Evolutionary conservation across 2,888 invertebrate species (phyloP), one percentile per base, ranked within the genome.

Genomic region (Monochamus alternatus): DNA sequence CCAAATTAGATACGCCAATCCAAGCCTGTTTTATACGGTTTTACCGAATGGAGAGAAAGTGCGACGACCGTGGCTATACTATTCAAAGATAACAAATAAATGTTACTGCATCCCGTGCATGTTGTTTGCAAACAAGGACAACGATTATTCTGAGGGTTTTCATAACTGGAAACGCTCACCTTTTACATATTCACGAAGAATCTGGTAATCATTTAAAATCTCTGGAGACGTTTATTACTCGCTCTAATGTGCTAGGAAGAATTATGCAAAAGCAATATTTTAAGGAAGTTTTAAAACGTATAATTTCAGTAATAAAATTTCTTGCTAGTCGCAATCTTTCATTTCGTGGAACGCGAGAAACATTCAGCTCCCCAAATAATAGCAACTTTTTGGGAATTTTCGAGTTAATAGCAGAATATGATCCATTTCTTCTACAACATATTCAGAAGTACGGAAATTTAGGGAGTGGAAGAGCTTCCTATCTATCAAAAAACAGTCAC

Each of bases 301-400:
- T 66, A 30, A 30, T 66, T 22, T 65, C 73, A 68, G 60, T 59
- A 55, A 66, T 64, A 73, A 65, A 72, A 68, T 71, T 70, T 73
- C 63, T 70, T 58, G 69, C 77, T 52, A 66, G 63, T 64, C 55
- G 62, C 14, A 71, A 66, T 69, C 77, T 78, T 70, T 32, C 80
- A 22, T 83, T 84, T 75, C 76, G 80, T 58, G 84, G 81, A 59
- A 64, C 76, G 22, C 75, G 81, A 77, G 80, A 85, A 75, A 81
- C 5, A n/a, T 68, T 83, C 60, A 75, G 80, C 30, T 80, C 80
- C 52, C 51, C 73, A 30, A 59, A 52, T 10, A 69, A 69, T 60
- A 59, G 69, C n/a, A 69, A 43, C 31, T 69, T 58, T 44, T 59
- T 69, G 14, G 31, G 9, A 14, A 83, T 52, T 73, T 74, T 31